These are phyloP conservation scores for Enteromius radiatus DNA, from an alignment of 2,797 vertebrate species.

Conservation along the genomic window DNA sequence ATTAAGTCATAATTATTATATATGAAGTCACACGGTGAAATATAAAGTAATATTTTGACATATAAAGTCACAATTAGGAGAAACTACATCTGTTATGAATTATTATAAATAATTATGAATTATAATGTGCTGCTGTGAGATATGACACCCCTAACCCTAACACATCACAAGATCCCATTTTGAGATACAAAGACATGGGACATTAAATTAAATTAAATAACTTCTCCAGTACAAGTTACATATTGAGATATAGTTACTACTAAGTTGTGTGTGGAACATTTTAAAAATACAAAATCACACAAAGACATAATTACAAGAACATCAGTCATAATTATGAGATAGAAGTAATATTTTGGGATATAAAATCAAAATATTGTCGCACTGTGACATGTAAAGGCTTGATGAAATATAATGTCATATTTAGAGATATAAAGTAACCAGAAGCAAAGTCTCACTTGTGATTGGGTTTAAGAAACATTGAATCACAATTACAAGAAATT, in stretches of 20 bases:
- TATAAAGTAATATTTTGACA: background rate
- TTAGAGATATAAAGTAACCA: background rate
- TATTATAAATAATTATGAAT: background rate
- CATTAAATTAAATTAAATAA: too few species aligned
- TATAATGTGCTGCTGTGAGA: background rate
- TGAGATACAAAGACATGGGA: background rate
- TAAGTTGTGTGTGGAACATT: too few species aligned
- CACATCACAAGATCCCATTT: background rate
- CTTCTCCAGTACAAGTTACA: too few species aligned
- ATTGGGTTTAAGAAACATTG: background rate
- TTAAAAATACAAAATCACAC: background rate
- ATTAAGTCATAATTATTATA: background rate
- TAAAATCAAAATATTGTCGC: background rate
- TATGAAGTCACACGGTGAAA: background rate
- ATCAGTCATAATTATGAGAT: background rate
- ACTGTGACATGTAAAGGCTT: background rate
- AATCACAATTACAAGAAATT: background rate
- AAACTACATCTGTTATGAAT: background rate
- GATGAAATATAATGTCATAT: background rate
- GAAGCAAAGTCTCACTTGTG: background rate
- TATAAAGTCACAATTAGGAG: background rate
- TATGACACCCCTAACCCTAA: background rate
- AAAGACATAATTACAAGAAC: background rate
- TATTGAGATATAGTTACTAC: too few species aligned
- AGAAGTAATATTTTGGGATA: background rate